Evolutionary conservation across 2,113 vertebrate genomes (phyloP), one percentile per base, ranked within the genome.

Genomic region (Anolis carolinensis): DNA sequence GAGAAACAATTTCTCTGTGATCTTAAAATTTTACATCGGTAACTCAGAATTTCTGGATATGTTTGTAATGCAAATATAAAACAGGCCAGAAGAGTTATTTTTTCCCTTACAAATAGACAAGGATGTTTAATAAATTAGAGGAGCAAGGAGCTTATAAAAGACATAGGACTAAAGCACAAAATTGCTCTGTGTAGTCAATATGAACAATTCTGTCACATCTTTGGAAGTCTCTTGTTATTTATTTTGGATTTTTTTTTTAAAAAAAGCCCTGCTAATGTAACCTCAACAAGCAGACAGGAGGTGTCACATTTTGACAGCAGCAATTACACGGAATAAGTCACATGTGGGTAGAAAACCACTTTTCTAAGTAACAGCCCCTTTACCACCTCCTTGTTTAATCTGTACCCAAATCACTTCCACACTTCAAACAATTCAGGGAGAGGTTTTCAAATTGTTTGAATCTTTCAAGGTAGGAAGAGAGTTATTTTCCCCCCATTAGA

Each of bases 301-400:
- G 94, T 92, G 86, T 92, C 93, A 92, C 92, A 80, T 93, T 87
- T 44, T 91, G 32, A 9, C 50, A 55, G 50, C 32, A 52, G n/a
- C 73, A 82, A 65, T 87, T 90, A 83, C 86, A 88, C 91, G 94
- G 91, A 93, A 76, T 86, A 90, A 30, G 78, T 89, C 87, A 90
- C 62, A 85, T 87, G 83, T 88, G 90, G 93, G 92, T 93, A 89
- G 92, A 92, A 86, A 93, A 93, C 92, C 92, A 91, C 90, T 92
- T 93, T 92, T 39, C 23, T 87, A 91, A 79, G 86, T 90, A 59
- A 13, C 87, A 89, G 90, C 34, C 88, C 88, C 89, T 95, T 95
- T 95, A 27, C 89, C 95, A 50, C 90, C 88, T 95, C 84, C 86
- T 84, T 44, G 6, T n/a, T 65, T 30, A 90, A 74, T 32, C 82